These are phyloP conservation scores for Rousettus madagascariensis DNA, from an alignment of 2,797 vertebrate species.

Conservation along the genomic window DNA sequence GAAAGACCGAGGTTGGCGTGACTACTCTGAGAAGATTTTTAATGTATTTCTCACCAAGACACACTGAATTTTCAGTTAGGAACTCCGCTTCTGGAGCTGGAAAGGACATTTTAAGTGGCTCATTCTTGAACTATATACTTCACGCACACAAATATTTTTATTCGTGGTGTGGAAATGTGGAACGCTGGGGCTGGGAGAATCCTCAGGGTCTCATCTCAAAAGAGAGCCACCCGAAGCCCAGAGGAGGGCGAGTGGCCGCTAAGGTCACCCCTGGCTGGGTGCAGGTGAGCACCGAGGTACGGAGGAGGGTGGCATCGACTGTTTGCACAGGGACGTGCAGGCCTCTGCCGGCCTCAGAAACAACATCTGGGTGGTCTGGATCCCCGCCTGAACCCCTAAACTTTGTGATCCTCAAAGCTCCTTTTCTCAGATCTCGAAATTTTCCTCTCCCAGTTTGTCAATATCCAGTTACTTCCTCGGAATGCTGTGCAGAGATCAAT, in stretches of 20 bases:
- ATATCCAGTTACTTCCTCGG: background rate
- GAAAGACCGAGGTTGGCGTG: fast-evolving
- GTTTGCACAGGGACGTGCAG: fast-evolving
- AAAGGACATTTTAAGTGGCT: background rate
- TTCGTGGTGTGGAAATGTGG: background rate
- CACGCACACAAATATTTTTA: background rate
- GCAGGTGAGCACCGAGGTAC: fast-evolving
- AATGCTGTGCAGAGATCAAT: background rate
- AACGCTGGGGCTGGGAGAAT: too few species aligned
- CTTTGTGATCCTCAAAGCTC: background rate
- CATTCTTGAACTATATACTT: background rate
- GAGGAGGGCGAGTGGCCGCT: background rate
- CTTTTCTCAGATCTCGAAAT: background rate
- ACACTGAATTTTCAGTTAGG: background rate
- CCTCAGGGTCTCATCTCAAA: background rate
- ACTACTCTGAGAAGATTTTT: background rate
- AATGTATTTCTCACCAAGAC: background rate
- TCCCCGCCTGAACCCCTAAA: fast-evolving
- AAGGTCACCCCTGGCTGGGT: fast-evolving
- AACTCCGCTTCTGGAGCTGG: background rate
- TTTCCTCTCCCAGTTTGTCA: background rate
- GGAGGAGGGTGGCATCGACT: fast-evolving
- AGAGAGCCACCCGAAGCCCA: background rate
- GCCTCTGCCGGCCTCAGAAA: background rate
- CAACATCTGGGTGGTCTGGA: background rate